Conservation (phyloP, 2,888 invertebrate species). For the Tetrapedia diversipes region DNA sequence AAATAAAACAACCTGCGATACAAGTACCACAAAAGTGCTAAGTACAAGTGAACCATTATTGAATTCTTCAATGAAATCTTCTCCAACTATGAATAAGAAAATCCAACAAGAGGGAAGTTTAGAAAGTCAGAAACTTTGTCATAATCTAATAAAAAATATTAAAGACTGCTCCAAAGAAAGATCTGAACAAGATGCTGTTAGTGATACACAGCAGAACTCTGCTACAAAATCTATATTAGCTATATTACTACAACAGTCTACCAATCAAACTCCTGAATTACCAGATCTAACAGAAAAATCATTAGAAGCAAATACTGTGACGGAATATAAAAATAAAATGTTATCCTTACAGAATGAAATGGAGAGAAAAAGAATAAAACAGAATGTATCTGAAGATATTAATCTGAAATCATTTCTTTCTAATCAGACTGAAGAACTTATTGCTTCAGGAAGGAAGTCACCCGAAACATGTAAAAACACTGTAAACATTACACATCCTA, state of each 20-base stretch:
- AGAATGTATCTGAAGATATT: not conserved
- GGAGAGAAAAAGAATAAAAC: not conserved
- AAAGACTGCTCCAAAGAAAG: not conserved
- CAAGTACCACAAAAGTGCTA: not conserved
- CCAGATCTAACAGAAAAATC: not conserved
- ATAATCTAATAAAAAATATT: not conserved
- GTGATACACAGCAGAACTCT: not conserved
- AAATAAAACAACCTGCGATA: not conserved
- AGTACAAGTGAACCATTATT: not conserved
- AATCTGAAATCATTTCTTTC: not conserved
- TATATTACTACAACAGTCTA: not conserved
- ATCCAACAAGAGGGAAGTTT: not conserved
- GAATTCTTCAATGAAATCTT: not conserved
- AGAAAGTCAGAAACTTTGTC: not conserved
- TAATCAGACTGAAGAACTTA: not conserved
- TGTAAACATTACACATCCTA: not conserved
- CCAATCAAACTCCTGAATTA: not conserved
- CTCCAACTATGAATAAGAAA: not conserved
- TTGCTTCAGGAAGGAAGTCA: not conserved
- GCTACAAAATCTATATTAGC: not conserved
- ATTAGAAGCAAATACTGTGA: not conserved
- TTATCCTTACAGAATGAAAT: not conserved
- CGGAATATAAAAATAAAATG: not conserved
- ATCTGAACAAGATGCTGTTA: not conserved
- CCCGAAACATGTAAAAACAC: not conserved